A percentile compares a stretch with the other conserved stretches of the same genome.
Conservation (phyloP, 2,113 vertebrate species). For the Cyprinus carpio region DNA sequence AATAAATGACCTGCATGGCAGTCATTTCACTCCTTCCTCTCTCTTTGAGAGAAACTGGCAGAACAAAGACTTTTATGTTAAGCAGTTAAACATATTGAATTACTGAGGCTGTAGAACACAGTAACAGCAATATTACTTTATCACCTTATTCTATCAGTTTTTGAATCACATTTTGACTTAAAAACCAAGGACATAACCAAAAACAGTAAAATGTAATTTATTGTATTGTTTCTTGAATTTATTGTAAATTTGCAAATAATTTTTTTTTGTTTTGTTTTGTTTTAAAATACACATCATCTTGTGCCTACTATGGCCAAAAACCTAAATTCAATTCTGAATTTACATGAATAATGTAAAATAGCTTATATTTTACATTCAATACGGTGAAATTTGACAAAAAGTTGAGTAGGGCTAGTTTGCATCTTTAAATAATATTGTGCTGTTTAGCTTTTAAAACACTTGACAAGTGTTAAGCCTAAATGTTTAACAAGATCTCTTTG, state of each 20-base stretch:
- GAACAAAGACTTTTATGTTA: background rate
- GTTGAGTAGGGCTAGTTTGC: too few relatives aligned
- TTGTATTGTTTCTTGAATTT: background rate
- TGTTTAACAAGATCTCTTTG: too few relatives aligned
- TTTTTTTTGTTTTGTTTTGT: too few relatives aligned
- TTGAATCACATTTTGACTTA: background rate
- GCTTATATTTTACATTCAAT: too few relatives aligned
- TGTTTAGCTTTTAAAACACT: too few relatives aligned
- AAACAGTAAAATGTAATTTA: background rate
- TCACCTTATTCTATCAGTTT: background rate
- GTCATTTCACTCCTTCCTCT: background rate
- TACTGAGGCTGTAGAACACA: constrained; percentile 9
- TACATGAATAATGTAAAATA: too few relatives aligned
- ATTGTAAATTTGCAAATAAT: background rate
- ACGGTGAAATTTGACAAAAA: too few relatives aligned
- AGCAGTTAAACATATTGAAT: background rate
- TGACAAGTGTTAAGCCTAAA: too few relatives aligned
- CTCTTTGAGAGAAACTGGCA: background rate
- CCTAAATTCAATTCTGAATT: too few relatives aligned
- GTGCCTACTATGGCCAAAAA: too few relatives aligned
- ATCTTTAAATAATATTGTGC: too few relatives aligned
- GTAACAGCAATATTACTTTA: background rate
- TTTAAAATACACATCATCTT: too few relatives aligned
- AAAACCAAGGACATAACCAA: background rate
- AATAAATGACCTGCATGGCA: background rate